Conservation (phyloP, 1,140 invertebrate species). For the Sweltsa coloradensis region DNA sequence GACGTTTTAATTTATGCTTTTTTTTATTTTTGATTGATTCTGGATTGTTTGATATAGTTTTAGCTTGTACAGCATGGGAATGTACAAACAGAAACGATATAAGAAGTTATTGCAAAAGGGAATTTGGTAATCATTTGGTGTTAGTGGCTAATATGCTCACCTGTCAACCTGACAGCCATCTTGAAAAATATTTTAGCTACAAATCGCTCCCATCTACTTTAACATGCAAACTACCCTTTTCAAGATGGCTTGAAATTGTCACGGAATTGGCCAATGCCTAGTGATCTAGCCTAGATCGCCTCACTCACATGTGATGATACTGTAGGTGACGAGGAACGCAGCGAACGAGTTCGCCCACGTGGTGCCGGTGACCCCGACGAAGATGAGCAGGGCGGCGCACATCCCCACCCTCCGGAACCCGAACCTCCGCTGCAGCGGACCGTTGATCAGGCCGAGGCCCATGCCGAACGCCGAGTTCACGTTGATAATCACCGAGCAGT, state of each 20-base stretch:
- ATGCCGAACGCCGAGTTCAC: conserved; percentile 47
- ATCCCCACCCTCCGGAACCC: conserved; percentile 43
- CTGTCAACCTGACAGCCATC: too few species aligned
- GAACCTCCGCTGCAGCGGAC: conserved; percentile 37
- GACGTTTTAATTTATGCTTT: too few species aligned
- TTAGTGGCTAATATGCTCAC: too few species aligned
- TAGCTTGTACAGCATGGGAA: too few species aligned
- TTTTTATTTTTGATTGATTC: conserved; percentile 4
- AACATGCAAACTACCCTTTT: too few species aligned
- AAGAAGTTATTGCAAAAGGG: too few species aligned
- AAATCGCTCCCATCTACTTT: too few species aligned
- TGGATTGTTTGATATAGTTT: too few species aligned
- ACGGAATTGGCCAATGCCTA: too few species aligned
- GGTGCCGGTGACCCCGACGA: conserved; percentile 36
- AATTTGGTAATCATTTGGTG: too few species aligned
- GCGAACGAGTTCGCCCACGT: conserved; percentile 35
- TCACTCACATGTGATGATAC: conserved; percentile 47
- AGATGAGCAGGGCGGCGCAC: conserved; percentile 35
- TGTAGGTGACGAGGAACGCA: conserved; percentile 45
- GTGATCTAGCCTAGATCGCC: neutral
- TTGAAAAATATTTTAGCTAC: too few species aligned
- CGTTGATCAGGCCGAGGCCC: conserved; percentile 43
- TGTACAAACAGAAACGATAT: neutral
- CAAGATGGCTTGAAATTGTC: too few species aligned
- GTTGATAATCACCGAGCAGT: conserved; percentile 42